Percentiles rank a stretch among this genome's conserved stretches.
Conservation (phyloP, 2,888 invertebrate species). For the Agrochola macilenta region DNA sequence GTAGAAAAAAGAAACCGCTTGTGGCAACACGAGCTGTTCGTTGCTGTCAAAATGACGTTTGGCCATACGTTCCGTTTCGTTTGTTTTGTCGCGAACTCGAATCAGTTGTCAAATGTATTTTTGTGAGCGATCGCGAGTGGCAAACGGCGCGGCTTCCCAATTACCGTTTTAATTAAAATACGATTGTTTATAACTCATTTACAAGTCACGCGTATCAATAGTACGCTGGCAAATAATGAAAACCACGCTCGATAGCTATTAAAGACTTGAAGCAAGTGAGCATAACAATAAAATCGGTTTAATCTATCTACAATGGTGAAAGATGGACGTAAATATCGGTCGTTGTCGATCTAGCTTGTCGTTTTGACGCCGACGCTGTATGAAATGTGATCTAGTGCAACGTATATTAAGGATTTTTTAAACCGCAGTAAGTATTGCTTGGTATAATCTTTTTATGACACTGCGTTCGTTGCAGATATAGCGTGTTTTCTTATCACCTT, state of each 20-base stretch:
- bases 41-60: constrained; percentile 57
- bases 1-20: neutral
- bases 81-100: constrained; percentile 58
- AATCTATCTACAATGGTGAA: constrained; percentile 77
- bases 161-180: constrained; percentile 59
- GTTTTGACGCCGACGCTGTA: constrained; percentile 75
- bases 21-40: constrained; percentile 14
- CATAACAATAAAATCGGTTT: constrained; percentile 55
- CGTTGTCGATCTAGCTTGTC: constrained; percentile 77
- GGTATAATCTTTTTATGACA: constrained; percentile 17
- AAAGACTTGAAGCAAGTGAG: constrained; percentile 35
- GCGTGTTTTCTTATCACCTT: constrained; percentile 51
- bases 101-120: constrained; percentile 74
- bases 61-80: constrained; percentile 50
- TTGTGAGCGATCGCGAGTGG: constrained; percentile 62
- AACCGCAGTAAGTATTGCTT: constrained; percentile 77
- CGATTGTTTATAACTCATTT: constrained; percentile 54
- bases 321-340: constrained; percentile 81
- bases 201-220: constrained; percentile 40
- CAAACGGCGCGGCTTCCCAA: constrained; percentile 46
- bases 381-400: constrained; percentile 84
- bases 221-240: constrained; percentile 53
- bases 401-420: constrained; percentile 74
- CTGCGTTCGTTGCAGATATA: constrained; percentile 21
- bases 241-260: constrained; percentile 23